Evolutionary conservation across 2,888 invertebrate species (phyloP), one percentile per base, ranked within the genome.

Genomic region (Pyrrhia umbra): DNA sequence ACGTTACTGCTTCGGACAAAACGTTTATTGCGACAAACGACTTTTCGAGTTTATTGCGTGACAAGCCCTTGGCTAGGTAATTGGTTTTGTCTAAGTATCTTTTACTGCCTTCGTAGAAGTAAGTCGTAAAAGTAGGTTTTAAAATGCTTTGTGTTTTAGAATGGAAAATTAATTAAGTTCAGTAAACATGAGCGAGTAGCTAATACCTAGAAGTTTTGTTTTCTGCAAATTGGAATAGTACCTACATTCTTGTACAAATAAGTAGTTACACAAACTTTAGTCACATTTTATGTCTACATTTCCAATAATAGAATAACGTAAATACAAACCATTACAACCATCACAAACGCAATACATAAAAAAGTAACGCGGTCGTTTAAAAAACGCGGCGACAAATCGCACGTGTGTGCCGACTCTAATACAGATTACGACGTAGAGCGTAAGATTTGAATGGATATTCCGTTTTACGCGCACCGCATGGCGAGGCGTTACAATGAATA

Each of bases 41-140:
- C 62, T 62, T 56, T 52, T 50, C 25, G 59, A 61, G 64, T 78
- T 77, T 68, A 78, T 68, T 54, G 70, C 68, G 21, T 55, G 78
- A 71, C 57, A 57, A 57, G 27, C 40, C 50, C 70, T 63, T 55
- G 46, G 34, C 25, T 18, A 30, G 4, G 10, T 67, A 72, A 69
- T 42, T 50, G 40, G 50, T 47, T 49, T 59, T 42, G 46, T 51
- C 58, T 52, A n/a, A 43, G 42, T 51, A 30, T 47, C 16, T 52
- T 56, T 51, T 58, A 52, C 18, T 58, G 1, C 13, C 23, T 46
- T 23, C 13, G 37, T 13, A 30, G 2, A 56, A 10, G 25, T 20
- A 5, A 23, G 37, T 60, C 15, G 16, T 50, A 20, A 51, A 68
- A 47, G 20, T 16, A 34, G 16, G 10, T 25, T 25, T 55, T 16